Base-by-base conservation (phyloP, 1,140 invertebrate species). In the Nixonia krombeini region DNA sequence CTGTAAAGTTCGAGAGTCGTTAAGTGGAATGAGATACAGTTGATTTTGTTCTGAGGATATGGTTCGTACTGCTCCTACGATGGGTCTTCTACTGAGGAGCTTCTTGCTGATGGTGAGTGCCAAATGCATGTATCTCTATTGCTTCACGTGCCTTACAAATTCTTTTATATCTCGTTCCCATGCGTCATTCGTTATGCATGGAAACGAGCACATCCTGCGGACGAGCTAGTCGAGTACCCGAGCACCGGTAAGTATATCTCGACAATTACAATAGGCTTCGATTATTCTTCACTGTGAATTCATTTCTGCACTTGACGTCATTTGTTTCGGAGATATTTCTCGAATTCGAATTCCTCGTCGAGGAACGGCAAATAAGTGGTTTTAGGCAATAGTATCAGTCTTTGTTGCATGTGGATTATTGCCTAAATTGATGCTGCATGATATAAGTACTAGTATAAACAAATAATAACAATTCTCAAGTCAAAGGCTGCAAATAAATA, bases 1-100 rank as follows among this genome's bases (percentile, higher is more conserved):
- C 13, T 4, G 7, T 38, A n/a, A n/a, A n/a, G n/a, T n/a, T n/a
- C n/a, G n/a, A n/a, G n/a, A n/a, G n/a, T n/a, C n/a, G n/a, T n/a
- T n/a, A n/a, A n/a, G 3, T 25, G 23, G 23, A 25, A n/a, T n/a
- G n/a, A n/a, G n/a, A n/a, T n/a, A n/a, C n/a, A n/a, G n/a, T n/a
- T n/a, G n/a, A n/a, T 16, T 13, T 13, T 38, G 10, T 6, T 15
- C 8, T 7, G 10, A 5, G 13, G 18, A 13, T 13, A 41, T 21
- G 17, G 38, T n/a, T 6, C 21, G 17, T 3, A 17, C 17, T 28
- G 18, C 25, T 12, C 7, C 29, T 29, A 50, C 45, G 51, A 67
- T 67, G 63, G 49, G 50, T 67, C 46, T 67, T 56, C 50, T 61
- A 44, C 50, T 59, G 53, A 61, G 55, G 45, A 67, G 29, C 41